Base-by-base conservation (phyloP, 2,113 vertebrate species). In the Alligator sinensis region DNA sequence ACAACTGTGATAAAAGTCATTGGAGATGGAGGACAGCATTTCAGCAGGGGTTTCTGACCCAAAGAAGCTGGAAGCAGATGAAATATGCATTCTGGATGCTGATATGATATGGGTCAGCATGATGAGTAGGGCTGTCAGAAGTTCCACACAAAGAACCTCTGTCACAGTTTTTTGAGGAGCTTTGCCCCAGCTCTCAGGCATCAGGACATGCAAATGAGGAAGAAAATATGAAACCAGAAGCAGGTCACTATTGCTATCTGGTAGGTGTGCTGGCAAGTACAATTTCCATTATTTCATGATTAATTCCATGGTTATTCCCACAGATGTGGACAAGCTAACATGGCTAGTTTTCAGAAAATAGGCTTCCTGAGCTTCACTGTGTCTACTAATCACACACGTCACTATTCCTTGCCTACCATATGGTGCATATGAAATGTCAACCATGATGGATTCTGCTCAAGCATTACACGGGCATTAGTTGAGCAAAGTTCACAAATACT, bases 11-110 rank as follows among this genome's bases (percentile, higher is more conserved):
- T 9, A 61, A 28, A 92, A 34, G 27, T 55, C 22, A 88, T 78
- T 0, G 82, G 84, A 80, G 72, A 82, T 25, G 6, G 22, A 66
- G 77, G 77, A 84, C 25, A 80, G 10, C 14, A 61, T 70, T 70
- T 75, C 91, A 80, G 90, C 47, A 94, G 61, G 83, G 74, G 16
- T 68, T 87, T 25, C 30, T 64, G 54, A 64, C 30, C 79, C 27
- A 70, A 25, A 63, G 14, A 11, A 60, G 85, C 15, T 12, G 16
- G 18, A 12, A 88, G 2, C 5, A 82, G 62, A 47, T n/a, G 70
- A 22, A 9, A 47, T 9, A 47, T 47, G 47, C 22, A 34, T 70
- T 74, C 54, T 58, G 77, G 85, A 77, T 11, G 58, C 4, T 66
- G 54, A 83, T 54, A 88, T 68, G 25, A 61, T 28, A 88, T 47